Base-by-base conservation (phyloP, 2,888 invertebrate species). In the Drosophila robusta region DNA sequence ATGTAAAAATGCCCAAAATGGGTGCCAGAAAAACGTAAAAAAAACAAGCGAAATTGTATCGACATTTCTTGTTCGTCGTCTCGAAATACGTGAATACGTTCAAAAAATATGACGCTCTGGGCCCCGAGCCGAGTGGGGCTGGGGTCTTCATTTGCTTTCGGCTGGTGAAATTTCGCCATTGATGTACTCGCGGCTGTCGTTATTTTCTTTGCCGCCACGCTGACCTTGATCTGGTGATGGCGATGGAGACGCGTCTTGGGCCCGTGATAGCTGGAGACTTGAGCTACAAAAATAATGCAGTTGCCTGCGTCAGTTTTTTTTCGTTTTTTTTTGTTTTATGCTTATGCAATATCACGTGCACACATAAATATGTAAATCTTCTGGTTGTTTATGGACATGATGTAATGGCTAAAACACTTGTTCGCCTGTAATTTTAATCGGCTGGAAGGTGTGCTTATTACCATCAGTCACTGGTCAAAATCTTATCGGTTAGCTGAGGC, bases 311-410 rank as follows among this genome's bases (percentile, higher is more conserved):
- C 69, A 71, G n/a, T n/a, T 50, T 18, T 50, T 29, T 22, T 22
- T 3, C 4, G 4, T 3, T 22, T 22, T 22, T 22, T 22, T 3
- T 61, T 32, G 5, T 29, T 29, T 62, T 51, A 58, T 63, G 71
- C 69, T 83, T 83, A 83, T 86, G 86, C 73, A 83, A 83, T 65
- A 61, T 38, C 86, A 78, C 77, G 83, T 80, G 78, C 70, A 60
- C 44, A 70, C 70, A 68, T 65, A 74, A 64, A 70, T 66, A 75
- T 66, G 63, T 74, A 74, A 78, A 65, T 80, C 75, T 86, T 80
- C 80, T 86, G 63, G 64, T 75, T 75, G 51, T 82, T 78, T 80
- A 78, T 75, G 54, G 11, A 8, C 57, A 56, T 84, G 83, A 75
- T 77, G 79, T 64, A 84, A 84, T 70, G 68, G n/a, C 24, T 12